phyloP scores from a whole-genome alignment of 1,140 invertebrate genomes.

The Zaprionus nigranus region DNA sequence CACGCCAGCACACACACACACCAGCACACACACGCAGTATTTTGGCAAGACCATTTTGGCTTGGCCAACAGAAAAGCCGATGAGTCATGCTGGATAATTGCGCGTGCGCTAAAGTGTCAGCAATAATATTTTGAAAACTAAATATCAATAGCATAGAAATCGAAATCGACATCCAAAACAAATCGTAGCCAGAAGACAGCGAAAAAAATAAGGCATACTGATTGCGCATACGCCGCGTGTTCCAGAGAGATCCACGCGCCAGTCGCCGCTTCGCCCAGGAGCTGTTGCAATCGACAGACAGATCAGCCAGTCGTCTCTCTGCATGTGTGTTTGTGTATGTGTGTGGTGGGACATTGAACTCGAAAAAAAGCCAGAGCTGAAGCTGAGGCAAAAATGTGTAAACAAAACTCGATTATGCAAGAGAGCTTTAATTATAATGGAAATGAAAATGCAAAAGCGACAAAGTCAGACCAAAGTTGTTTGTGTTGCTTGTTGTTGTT shows the following conservation, averaged over 20 bases:
- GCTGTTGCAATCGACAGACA: too few relatives aligned
- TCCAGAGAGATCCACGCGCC: conserved; percentile 72
- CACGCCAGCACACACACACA: background rate
- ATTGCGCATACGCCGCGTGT: conserved; percentile 65
- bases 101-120: conserved; percentile 59
- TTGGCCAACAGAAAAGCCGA: conserved; percentile 66
- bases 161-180: conserved; percentile 27
- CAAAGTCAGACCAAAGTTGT: conserved; percentile 35
- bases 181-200: conserved; percentile 23
- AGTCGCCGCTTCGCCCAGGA: too few relatives aligned
- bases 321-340: background rate
- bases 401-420: conserved; percentile 77
- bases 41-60: conserved; percentile 61
- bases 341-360: conserved; percentile 77
- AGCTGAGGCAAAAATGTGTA: conserved; percentile 59
- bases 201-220: background rate
- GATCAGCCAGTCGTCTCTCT: conserved; percentile 1
- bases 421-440: conserved; percentile 77
- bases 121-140: conserved; percentile 69
- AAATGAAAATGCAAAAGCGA: conserved; percentile 74
- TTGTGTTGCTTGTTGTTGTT: background rate
- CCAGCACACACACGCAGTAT: conserved; percentile 15
- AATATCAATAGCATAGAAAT: conserved; percentile 52
- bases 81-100: conserved; percentile 79
- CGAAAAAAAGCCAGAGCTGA: conserved; percentile 58